These are phyloP conservation scores for Potorous gilbertii DNA, from an alignment of 2,797 vertebrate species.

Conservation along the genomic window DNA sequence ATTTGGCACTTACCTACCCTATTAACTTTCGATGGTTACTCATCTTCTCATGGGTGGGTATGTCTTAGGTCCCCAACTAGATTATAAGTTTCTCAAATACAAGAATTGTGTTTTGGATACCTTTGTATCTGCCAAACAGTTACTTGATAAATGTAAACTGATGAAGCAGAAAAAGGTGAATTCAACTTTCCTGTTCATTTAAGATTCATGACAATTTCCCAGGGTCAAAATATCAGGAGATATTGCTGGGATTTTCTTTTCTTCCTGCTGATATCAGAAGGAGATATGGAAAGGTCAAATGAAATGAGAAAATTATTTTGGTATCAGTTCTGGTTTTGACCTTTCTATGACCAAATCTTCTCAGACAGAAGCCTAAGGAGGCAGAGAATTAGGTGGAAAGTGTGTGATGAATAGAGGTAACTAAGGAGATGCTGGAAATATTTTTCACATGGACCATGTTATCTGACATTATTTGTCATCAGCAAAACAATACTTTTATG, in stretches of 20 bases:
- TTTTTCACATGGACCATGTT: not conserved
- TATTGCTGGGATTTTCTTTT: not conserved
- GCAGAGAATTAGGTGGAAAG: not conserved
- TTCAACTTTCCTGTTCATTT: not conserved
- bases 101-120: not conserved
- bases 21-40: too few species aligned
- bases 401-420: not conserved
- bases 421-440: not conserved
- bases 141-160: not conserved
- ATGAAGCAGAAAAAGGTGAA: not conserved
- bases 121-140: not conserved
- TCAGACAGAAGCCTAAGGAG: not conserved
- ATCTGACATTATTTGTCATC: not conserved
- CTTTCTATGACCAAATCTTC: constrained; percentile 1
- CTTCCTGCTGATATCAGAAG: constrained; percentile 18
- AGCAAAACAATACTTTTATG: constrained; percentile 15
- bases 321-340: not conserved
- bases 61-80: not conserved
- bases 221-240: not conserved
- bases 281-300: not conserved
- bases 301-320: constrained; percentile 2
- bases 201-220: not conserved
- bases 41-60: not conserved
- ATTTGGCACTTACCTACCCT: not conserved
- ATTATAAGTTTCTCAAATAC: not conserved